Evolutionary conservation across 2,888 invertebrate species (phyloP).

Genomic region (Tiliacea citrago): DNA sequence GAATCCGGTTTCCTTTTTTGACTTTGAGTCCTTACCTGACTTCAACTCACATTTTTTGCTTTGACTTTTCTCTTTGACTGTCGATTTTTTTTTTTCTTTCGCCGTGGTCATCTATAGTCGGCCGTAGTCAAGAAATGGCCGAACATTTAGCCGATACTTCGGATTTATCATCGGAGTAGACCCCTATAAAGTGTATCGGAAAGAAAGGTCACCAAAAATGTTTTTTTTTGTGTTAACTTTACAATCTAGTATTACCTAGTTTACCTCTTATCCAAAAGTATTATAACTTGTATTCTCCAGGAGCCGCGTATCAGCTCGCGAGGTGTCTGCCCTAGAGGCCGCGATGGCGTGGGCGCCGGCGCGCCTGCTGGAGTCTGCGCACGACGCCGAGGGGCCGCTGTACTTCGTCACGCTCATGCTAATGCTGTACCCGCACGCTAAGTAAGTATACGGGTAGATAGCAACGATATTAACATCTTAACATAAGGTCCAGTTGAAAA

Average conservation of each 20-base stretch:
- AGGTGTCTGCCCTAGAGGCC: slow-evolving; percentile 94
- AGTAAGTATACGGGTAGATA: slow-evolving; percentile 68
- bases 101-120: too few relatives aligned
- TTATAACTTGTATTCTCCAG: slow-evolving; percentile 66
- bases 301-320: slow-evolving; percentile 94
- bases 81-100: too few relatives aligned
- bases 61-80: too few relatives aligned
- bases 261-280: background rate
- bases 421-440: slow-evolving; percentile 93
- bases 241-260: background rate
- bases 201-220: background rate
- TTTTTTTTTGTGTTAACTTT: background rate
- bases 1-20: too few relatives aligned
- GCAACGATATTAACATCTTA: too few relatives aligned
- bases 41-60: too few relatives aligned
- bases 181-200: background rate
- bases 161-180: too few relatives aligned
- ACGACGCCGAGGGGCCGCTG: slow-evolving; percentile 97
- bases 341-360: slow-evolving; percentile 92
- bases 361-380: slow-evolving; percentile 95
- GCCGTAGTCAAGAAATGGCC: too few relatives aligned
- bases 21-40: too few relatives aligned
- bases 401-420: slow-evolving; percentile 96
- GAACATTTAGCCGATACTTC: too few relatives aligned
- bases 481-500: too few relatives aligned